Evolutionary conservation across 1,140 invertebrate species (phyloP), one percentile per base, ranked within the genome.

Genomic region (Papilio glaucus): DNA sequence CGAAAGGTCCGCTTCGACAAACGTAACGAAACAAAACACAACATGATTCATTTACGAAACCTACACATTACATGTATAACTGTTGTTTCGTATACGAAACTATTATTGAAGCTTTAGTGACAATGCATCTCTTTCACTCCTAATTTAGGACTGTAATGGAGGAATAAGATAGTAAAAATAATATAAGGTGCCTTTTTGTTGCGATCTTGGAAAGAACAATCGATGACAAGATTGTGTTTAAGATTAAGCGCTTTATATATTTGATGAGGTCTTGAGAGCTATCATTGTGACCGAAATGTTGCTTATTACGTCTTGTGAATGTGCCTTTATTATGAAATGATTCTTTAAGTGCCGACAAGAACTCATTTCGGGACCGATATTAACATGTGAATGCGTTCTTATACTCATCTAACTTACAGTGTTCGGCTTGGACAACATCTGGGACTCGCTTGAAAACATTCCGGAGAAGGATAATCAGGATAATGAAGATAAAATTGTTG

Each of bases 401-500:
- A 72, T 38, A 38, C n/a, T 29, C 41, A 74, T 76, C 65, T 74
- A 33, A 79, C 74, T 82, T 81, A 57, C 85, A 92, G 90, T 89
- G 49, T 86, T 85, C 76, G 87, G 86, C 6, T 69, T 90, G 82
- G 88, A 92, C 69, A 91, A 92, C 81, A 90, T 91, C 77, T 91
- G 89, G 88, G 89, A 91, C 33, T 85, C 83, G 57, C 80, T 92
- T 24, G 90, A 90, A 62, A 68, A 78, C 41, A 65, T 85, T 8
- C 85, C 89, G 21, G 89, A 92, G 68, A 86, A 82, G 71, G 89
- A 92, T 8, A 86, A 78, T 9, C 82, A 84, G 33, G 88, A 92
- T 5, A 76, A 75, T 39, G 87, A 90, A 0, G 87, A 90, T 15
- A 89, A 88, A 62, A 72, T 76, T n/a, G 21, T 90, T 42, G 89